Evolutionary conservation across 2,888 invertebrate species (phyloP).

Genomic region (Netelia melanura): DNA sequence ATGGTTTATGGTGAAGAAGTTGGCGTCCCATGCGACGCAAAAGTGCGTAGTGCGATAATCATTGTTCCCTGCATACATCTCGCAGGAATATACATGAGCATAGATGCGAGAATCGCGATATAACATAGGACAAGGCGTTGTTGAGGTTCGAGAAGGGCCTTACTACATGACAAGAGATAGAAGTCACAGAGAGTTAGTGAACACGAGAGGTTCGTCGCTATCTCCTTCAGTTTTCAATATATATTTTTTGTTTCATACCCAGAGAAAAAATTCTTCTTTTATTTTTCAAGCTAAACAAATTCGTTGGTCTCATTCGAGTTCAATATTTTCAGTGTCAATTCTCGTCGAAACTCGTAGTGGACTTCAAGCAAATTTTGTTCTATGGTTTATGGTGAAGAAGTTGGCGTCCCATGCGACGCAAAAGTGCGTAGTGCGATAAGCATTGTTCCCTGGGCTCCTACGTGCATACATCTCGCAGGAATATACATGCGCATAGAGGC

Average conservation of each 20-base stretch:
- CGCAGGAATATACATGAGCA: slow-evolving; percentile 23
- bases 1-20: too few relatives aligned
- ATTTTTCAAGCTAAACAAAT: too few relatives aligned
- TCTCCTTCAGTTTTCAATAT: slow-evolving; percentile 79
- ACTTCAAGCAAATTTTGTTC: too few relatives aligned
- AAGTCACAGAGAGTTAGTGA: slow-evolving; percentile 73
- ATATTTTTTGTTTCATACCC: too few relatives aligned
- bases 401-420: too few relatives aligned
- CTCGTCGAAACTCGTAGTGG: too few relatives aligned
- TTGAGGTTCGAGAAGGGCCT: slow-evolving; percentile 73
- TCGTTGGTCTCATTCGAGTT: not conserved
- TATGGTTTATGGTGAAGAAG: too few relatives aligned
- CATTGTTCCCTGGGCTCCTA: too few relatives aligned
- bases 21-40: too few relatives aligned
- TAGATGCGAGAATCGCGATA: slow-evolving; percentile 37
- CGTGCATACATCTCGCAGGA: not conserved
- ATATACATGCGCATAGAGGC: slow-evolving; percentile 37
- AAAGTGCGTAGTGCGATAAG: too few relatives aligned
- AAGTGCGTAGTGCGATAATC: too few relatives aligned
- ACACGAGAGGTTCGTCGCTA: slow-evolving; percentile 72
- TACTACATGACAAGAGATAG: slow-evolving; percentile 79
- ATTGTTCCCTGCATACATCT: too few relatives aligned
- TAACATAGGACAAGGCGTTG: slow-evolving; percentile 7
- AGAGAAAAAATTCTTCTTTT: not conserved
- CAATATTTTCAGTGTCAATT: not conserved